Conservation (phyloP, 2,113 vertebrate species). For the Tachuris rubrigastra region DNA sequence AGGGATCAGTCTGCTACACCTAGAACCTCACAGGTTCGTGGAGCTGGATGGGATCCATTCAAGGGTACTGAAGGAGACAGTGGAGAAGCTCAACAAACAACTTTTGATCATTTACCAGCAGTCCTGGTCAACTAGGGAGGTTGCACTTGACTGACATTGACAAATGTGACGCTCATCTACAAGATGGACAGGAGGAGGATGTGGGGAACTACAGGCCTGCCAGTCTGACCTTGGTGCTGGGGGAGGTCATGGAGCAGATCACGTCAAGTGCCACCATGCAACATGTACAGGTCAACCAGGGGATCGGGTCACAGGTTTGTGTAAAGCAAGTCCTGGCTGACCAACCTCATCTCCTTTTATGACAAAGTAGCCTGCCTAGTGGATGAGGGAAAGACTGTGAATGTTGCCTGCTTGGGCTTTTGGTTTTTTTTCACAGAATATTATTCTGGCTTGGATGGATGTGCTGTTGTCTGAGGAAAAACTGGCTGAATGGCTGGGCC, state of each 20-base stretch:
- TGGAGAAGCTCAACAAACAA: neutral
- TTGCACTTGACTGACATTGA: neutral
- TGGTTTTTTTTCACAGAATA: neutral
- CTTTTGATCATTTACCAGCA: neutral
- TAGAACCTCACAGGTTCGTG: neutral
- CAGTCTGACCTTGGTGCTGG: neutral
- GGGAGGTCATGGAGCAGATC: neutral
- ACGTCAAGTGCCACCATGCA: neutral
- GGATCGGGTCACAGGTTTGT: neutral
- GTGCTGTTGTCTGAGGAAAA: neutral
- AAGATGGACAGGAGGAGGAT: neutral
- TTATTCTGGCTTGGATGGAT: neutral
- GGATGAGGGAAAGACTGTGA: neutral
- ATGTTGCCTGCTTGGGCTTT: neutral
- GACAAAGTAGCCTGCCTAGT: neutral
- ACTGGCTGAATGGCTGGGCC: neutral
- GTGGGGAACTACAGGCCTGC: neutral
- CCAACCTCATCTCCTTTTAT: neutral
- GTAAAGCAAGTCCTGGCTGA: neutral
- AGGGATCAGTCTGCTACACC: neutral
- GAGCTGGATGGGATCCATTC: neutral
- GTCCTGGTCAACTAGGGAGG: neutral
- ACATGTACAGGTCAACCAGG: neutral
- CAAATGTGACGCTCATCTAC: neutral
- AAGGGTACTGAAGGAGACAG: neutral